These are phyloP conservation scores for Schizaphis graminum DNA, from an alignment of 2,888 invertebrate species.

Conservation along the genomic window DNA sequence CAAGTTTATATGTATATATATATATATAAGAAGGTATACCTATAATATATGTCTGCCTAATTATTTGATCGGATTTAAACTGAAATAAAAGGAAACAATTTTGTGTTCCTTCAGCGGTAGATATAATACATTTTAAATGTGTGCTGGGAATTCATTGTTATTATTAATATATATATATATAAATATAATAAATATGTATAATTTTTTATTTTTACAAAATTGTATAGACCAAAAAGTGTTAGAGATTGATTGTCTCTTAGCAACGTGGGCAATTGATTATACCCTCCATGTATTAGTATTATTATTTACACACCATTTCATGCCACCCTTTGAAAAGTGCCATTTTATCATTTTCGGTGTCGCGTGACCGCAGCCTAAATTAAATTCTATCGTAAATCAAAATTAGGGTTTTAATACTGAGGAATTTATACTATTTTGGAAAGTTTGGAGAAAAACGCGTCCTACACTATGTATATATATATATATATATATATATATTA, in stretches of 20 bases:
- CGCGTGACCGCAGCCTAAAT: slow-evolving; percentile 22
- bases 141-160: neutral
- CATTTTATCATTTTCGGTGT: slow-evolving; percentile 28
- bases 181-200: slow-evolving; percentile 22
- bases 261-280: slow-evolving; percentile 62
- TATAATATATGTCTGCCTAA: neutral
- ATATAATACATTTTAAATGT: neutral
- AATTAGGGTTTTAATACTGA: neutral
- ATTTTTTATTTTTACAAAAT: slow-evolving; percentile 53
- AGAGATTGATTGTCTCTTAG: slow-evolving; percentile 65
- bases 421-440: neutral
- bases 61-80: neutral
- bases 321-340: slow-evolving; percentile 29
- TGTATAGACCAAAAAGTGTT: slow-evolving; percentile 51
- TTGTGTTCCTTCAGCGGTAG: neutral
- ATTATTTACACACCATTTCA: slow-evolving; percentile 57
- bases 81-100: neutral
- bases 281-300: slow-evolving; percentile 61
- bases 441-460: neutral
- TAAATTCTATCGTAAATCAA: slow-evolving; percentile 29
- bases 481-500: slow-evolving; percentile 18
- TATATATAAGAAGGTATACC: neutral
- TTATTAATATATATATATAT: slow-evolving; percentile 35
- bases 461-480: slow-evolving; percentile 37
- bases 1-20: neutral